Percentiles rank a stretch among this genome's conserved stretches.
Conservation (phyloP, 2,113 vertebrate species). For the Scomber scombrus region DNA sequence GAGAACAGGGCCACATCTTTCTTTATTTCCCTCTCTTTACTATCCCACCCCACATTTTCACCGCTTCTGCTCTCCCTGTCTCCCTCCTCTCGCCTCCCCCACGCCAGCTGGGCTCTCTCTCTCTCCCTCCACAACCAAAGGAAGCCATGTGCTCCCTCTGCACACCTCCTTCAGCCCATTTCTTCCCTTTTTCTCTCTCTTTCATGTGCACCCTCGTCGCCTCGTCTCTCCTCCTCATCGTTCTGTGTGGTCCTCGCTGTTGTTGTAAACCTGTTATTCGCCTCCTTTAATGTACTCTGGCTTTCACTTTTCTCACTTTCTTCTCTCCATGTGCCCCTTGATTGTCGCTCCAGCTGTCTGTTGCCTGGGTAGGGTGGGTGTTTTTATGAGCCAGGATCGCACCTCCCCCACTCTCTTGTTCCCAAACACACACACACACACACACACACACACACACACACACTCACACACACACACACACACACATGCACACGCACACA, state of each 20-base stretch:
- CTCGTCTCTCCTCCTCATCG: background rate
- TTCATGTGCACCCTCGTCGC: conserved; percentile 12
- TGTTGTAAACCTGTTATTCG: conserved; percentile 22
- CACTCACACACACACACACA: conserved; percentile 12
- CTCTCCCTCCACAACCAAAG: conserved; percentile 49
- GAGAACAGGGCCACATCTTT: conserved; percentile 46
- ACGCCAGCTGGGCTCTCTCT: conserved; percentile 59
- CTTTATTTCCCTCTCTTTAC: conserved; percentile 38
- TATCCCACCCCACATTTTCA: conserved; percentile 18
- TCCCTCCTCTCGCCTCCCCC: conserved; percentile 49
- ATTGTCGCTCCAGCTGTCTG: conserved; percentile 56
- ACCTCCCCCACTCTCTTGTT: conserved; percentile 41
- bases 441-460: conserved; percentile 8
- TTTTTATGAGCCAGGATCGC: conserved; percentile 17
- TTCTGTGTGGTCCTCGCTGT: conserved; percentile 47
- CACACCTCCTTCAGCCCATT: conserved; percentile 50
- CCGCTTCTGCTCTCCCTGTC: conserved; percentile 21
- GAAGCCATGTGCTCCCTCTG: conserved; percentile 60
- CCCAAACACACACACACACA: conserved; percentile 11
- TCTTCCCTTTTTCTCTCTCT: conserved; percentile 37
- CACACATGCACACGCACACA: no score
- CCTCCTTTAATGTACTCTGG: conserved; percentile 43
- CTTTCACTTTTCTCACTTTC: conserved; percentile 56
- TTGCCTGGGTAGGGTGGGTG: conserved; percentile 14
- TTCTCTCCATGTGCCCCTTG: conserved; percentile 18